Evolutionary conservation across 1,140 invertebrate species (phyloP).

Genomic region (Eupristina koningsbergeri): DNA sequence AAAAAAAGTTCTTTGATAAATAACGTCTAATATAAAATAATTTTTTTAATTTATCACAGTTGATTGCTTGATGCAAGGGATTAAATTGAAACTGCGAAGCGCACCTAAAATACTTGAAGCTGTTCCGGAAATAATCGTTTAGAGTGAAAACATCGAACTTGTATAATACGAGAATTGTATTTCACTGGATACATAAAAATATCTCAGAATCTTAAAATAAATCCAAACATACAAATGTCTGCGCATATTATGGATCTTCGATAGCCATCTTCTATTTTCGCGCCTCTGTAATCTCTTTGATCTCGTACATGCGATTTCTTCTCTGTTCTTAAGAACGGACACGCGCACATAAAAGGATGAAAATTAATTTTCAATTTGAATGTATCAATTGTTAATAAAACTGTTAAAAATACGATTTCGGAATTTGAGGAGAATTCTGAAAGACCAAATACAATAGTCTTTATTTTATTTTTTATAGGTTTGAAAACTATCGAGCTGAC

Average conservation of each 20-base stretch:
- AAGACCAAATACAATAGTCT: too few relatives aligned
- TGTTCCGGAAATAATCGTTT: constrained; percentile 67
- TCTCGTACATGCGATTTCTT: background rate
- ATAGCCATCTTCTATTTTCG: constrained; percentile 59
- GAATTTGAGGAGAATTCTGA: too few relatives aligned
- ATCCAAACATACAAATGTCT: background rate
- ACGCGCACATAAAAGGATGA: background rate
- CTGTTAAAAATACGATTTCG: background rate
- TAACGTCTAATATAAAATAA: too few relatives aligned
- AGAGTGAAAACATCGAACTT: background rate
- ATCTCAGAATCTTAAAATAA: constrained; percentile 29
- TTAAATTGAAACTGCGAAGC: constrained; percentile 51
- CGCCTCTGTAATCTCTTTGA: background rate
- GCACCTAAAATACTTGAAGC: constrained; percentile 38
- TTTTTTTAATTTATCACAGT: background rate
- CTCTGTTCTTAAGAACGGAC: background rate
- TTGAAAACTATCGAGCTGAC: constrained; percentile 12
- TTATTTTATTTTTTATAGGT: background rate
- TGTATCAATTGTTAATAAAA: too few relatives aligned
- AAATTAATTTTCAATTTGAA: constrained; percentile 10
- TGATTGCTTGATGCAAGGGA: background rate
- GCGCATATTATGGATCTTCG: constrained; percentile 61
- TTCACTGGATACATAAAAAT: background rate
- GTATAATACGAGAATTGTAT: constrained; percentile 5
- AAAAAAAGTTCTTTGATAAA: background rate